Evolutionary conservation across 2,113 vertebrate species (phyloP).

Genomic region (Haplotaxodon microlepis): DNA sequence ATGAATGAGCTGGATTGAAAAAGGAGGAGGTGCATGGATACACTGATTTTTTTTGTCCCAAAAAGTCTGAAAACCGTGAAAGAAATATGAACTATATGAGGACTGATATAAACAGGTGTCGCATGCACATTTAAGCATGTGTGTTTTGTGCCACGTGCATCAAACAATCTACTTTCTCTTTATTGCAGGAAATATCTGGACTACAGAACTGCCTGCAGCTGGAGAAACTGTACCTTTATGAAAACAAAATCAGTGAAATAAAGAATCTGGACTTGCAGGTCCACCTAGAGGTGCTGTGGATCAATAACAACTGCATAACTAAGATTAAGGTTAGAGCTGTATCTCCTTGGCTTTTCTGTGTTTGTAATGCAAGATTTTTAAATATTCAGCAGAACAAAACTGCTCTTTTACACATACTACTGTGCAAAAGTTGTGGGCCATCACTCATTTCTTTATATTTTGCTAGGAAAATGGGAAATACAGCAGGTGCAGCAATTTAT

Average conservation of each 20-base stretch:
- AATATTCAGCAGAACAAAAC: not conserved
- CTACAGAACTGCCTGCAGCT: slow-evolving; percentile 71
- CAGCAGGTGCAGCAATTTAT: not conserved
- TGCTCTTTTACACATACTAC: not conserved
- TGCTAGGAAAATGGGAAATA: not conserved
- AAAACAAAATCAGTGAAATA: slow-evolving; percentile 75
- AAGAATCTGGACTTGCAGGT: slow-evolving; percentile 69
- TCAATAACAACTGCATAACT: slow-evolving; percentile 79
- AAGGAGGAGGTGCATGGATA: not conserved
- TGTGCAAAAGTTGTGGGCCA: not conserved
- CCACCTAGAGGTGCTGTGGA: slow-evolving; percentile 71
- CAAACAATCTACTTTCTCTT: not conserved
- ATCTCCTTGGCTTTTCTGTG: not conserved
- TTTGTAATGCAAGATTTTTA: not conserved
- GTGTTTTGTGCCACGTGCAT: not conserved
- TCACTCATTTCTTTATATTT: not conserved
- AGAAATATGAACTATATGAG: not conserved
- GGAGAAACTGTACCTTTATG: slow-evolving; percentile 78
- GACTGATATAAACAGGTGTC: not conserved
- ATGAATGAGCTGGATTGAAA: not conserved
- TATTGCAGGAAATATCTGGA: slow-evolving; percentile 71
- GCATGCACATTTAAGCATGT: not conserved
- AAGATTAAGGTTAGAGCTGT: slow-evolving; percentile 66
- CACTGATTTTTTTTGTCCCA: not conserved
- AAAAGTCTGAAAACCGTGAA: not conserved